Conservation (phyloP, 2,797 vertebrate species). For the Typhlichthys eigenmanni region DNA sequence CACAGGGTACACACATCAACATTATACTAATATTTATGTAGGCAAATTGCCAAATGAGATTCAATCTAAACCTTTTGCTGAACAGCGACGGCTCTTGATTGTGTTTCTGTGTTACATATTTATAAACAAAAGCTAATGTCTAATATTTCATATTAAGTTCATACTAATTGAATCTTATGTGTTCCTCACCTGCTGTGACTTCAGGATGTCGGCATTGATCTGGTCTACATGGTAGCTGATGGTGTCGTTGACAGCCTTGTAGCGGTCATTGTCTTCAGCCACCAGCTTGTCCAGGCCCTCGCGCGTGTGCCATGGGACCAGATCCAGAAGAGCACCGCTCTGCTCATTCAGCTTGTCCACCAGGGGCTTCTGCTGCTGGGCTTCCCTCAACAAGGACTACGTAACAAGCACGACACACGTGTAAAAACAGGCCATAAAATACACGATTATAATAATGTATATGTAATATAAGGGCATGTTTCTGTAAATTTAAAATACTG, state of each 20-base stretch:
- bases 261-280: constrained; percentile 89
- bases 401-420: constrained; percentile 6
- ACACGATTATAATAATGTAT: too few species aligned
- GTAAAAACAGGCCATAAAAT: too few species aligned
- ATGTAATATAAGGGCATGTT: too few species aligned
- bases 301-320: constrained; percentile 94
- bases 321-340: constrained; percentile 87
- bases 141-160: too few species aligned
- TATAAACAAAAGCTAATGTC: too few species aligned
- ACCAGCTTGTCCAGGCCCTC: constrained; percentile 92
- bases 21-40: neutral
- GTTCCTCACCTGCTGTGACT: constrained; percentile 89
- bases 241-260: constrained; percentile 80
- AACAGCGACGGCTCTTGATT: neutral
- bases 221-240: constrained; percentile 87
- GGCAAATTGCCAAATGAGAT: too few species aligned
- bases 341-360: constrained; percentile 91
- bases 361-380: constrained; percentile 80
- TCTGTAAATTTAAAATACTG: too few species aligned
- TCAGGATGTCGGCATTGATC: constrained; percentile 89
- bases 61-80: neutral
- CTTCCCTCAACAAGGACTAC: constrained; percentile 87
- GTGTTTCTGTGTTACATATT: too few species aligned
- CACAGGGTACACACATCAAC: neutral
- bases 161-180: neutral